Conservation (phyloP, 2,113 vertebrate genomes). For the Prietella phreatophila region DNA sequence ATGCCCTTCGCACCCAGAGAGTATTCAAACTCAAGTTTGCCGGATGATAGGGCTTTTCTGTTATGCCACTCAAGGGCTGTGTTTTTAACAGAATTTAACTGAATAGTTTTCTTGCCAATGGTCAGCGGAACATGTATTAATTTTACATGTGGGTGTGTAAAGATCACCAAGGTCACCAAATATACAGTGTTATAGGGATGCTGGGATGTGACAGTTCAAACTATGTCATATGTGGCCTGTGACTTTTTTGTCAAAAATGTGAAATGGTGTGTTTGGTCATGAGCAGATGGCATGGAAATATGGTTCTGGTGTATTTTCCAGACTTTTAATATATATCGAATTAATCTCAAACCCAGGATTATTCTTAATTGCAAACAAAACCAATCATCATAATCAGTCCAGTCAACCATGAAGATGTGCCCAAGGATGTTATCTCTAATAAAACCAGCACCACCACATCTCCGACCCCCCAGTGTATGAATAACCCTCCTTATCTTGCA, state of each 20-base stretch:
- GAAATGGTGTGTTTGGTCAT: neutral
- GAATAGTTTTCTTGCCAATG: neutral
- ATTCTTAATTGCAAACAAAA: slow-evolving; percentile 11
- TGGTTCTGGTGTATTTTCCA: neutral
- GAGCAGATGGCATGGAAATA: neutral
- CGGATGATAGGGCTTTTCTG: neutral
- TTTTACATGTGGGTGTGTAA: neutral
- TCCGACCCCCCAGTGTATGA: neutral
- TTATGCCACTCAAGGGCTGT: neutral
- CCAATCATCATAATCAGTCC: neutral
- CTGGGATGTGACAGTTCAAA: neutral
- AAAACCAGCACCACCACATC: neutral
- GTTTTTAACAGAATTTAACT: neutral
- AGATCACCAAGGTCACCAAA: neutral
- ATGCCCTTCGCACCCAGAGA: neutral
- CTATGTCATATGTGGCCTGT: neutral
- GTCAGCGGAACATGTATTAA: neutral
- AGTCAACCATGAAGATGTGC: slow-evolving; percentile 37
- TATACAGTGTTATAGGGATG: neutral
- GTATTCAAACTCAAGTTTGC: neutral
- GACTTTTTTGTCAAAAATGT: neutral
- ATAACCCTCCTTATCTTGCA: slow-evolving; percentile 16
- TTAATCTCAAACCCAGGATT: neutral
- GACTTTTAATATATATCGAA: neutral
- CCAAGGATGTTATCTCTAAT: slow-evolving; percentile 35